Conservation (phyloP, 2,888 invertebrate genomes). For the Rapana venosa region DNA sequence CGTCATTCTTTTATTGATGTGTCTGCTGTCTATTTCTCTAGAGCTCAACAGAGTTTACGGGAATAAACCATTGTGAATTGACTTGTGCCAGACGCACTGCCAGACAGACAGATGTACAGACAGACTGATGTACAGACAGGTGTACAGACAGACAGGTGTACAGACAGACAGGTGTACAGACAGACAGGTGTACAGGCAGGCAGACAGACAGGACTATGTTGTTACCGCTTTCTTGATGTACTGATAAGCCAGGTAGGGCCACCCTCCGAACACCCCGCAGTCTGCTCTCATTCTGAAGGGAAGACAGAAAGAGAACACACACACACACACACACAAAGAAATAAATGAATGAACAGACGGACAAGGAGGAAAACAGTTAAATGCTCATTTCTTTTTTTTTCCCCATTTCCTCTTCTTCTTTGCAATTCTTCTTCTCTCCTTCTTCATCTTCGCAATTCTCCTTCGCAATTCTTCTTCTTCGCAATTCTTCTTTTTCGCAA, state of each 20-base stretch:
- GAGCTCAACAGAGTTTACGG: too few relatives aligned
- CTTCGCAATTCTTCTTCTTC: too few relatives aligned
- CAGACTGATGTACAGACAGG: not conserved
- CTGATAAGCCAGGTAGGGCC: constrained; percentile 73
- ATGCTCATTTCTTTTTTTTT: too few relatives aligned
- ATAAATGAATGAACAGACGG: not conserved
- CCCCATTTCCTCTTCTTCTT: too few relatives aligned
- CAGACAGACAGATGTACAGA: not conserved
- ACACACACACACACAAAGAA: not conserved
- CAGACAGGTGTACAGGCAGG: not conserved
- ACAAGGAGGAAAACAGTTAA: not conserved
- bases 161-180: not conserved
- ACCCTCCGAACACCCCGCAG: constrained; percentile 74
- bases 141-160: not conserved
- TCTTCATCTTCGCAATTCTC: too few relatives aligned
- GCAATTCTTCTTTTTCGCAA: too few relatives aligned
- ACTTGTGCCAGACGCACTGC: not conserved
- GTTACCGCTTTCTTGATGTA: constrained; percentile 67
- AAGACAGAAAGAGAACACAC: not conserved
- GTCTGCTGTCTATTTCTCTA: too few relatives aligned
- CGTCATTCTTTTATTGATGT: too few relatives aligned
- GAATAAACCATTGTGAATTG: too few relatives aligned
- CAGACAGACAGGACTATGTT: not conserved
- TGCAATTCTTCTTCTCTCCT: too few relatives aligned
- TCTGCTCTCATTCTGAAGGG: constrained; percentile 61